Evolutionary conservation across 1,140 invertebrate genomes (phyloP).

Genomic region (Lethocerus indicus): DNA sequence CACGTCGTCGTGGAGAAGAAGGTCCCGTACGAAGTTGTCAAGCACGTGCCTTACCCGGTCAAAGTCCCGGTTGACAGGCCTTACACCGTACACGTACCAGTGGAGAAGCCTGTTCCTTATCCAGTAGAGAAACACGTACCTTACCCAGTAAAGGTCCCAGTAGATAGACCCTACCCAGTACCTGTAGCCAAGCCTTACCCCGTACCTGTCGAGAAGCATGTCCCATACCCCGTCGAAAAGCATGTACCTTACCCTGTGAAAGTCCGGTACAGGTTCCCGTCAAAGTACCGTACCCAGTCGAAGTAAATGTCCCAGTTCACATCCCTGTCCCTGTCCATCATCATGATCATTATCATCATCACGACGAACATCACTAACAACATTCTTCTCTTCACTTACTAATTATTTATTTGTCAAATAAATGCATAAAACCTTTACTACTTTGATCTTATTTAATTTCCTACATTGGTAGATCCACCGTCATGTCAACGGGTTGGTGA

Average conservation of each 20-base stretch:
- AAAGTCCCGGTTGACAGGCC: slow-evolving; percentile 47
- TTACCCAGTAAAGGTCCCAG: slow-evolving; percentile 47
- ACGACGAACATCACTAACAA: too few relatives aligned
- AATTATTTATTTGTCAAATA: too few relatives aligned
- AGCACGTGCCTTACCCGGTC: slow-evolving; percentile 48
- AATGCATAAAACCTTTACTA: too few relatives aligned
- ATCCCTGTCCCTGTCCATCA: too few relatives aligned
- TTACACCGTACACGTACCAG: slow-evolving; percentile 31
- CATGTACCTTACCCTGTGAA: slow-evolving; percentile 33
- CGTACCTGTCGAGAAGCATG: slow-evolving; percentile 47
- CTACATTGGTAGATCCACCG: too few relatives aligned
- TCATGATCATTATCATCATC: too few relatives aligned
- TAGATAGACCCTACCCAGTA: slow-evolving; percentile 24
- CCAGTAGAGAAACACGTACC: slow-evolving; percentile 38
- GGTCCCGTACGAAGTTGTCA: slow-evolving; percentile 48
- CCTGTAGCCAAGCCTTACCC: slow-evolving; percentile 29
- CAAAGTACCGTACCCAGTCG: too few relatives aligned
- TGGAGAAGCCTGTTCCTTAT: slow-evolving; percentile 32
- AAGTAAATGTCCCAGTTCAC: too few relatives aligned
- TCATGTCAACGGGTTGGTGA: too few relatives aligned
- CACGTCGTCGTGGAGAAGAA: slow-evolving; percentile 21
- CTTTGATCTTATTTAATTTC: too few relatives aligned
- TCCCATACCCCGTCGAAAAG: slow-evolving; percentile 48
- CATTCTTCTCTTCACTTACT: too few relatives aligned
- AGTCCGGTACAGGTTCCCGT: slow-evolving; percentile 28